phyloP scores from a whole-genome alignment of 1,140 invertebrate genomes.

The Trichonephila inaurata region DNA sequence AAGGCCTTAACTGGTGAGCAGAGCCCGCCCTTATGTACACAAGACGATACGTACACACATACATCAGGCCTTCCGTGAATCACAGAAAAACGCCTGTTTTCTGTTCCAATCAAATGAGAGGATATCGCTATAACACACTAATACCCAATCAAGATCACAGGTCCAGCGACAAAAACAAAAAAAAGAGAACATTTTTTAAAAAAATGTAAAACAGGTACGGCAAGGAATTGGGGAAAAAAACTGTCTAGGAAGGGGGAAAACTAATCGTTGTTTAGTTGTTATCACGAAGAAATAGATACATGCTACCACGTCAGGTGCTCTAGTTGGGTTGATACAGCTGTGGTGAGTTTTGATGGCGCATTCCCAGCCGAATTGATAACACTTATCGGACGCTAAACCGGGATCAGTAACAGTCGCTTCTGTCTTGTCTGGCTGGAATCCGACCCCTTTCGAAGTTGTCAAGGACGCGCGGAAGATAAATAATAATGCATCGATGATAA shows the following conservation, averaged over 20 bases:
- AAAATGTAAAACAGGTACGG: constrained; percentile 8
- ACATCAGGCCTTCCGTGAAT: background rate
- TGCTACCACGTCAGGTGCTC: constrained; percentile 36
- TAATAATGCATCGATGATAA: constrained; percentile 1
- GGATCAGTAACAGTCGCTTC: constrained; percentile 36
- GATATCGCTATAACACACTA: background rate
- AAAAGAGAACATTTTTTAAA: background rate
- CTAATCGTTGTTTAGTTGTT: constrained; percentile 32
- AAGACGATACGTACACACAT: background rate
- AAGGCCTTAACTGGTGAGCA: constrained; percentile 3
- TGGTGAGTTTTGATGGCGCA: constrained; percentile 44
- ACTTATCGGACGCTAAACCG: constrained; percentile 37
- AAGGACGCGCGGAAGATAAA: background rate
- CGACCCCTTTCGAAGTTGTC: background rate
- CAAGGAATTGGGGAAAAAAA: background rate
- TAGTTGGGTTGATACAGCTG: constrained; percentile 28
- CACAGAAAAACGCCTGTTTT: background rate
- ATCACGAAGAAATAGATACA: constrained; percentile 29
- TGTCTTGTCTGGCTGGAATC: constrained; percentile 16
- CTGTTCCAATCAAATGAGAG: constrained; percentile 14
- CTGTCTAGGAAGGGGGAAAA: constrained; percentile 3
- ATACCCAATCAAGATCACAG: constrained; percentile 10
- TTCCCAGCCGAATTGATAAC: constrained; percentile 51
- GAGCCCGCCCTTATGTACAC: constrained; percentile 24
- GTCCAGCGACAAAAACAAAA: background rate